A percentile compares a stretch with the other conserved stretches of the same genome.
Evolutionary conservation across 2,888 invertebrate species (phyloP).

Genomic region (Platycheirus rosarum): DNA sequence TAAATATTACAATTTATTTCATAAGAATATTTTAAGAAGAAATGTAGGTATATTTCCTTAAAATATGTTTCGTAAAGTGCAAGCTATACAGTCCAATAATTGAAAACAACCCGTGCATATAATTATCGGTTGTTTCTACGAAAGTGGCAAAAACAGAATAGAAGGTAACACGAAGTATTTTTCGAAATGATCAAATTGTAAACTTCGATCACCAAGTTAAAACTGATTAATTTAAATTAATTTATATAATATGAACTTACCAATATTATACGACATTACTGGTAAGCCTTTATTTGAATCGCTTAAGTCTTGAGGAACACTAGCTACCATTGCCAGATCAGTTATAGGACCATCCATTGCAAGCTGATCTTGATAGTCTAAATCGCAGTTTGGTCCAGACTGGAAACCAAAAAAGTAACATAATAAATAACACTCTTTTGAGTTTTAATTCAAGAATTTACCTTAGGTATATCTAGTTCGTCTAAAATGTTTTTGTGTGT

Average conservation of each 20-base stretch:
- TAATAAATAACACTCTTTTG: background rate
- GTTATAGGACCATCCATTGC: conserved; percentile 54
- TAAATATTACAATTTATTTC: too few species aligned
- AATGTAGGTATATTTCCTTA: too few species aligned
- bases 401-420: conserved; percentile 41
- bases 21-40: too few species aligned
- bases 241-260: conserved; percentile 56
- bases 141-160: too few species aligned
- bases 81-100: too few species aligned
- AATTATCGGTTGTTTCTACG: too few species aligned
- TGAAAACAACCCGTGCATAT: too few species aligned
- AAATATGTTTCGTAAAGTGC: too few species aligned
- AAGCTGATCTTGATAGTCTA: conserved; percentile 76
- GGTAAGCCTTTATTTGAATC: conserved; percentile 50
- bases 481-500: conserved; percentile 82
- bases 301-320: conserved; percentile 58
- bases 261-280: conserved; percentile 74
- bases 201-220: too few species aligned
- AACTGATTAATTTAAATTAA: background rate
- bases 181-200: too few species aligned
- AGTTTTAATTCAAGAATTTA: conserved; percentile 16
- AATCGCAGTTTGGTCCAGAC: conserved; percentile 76
- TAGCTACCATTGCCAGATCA: conserved; percentile 73
- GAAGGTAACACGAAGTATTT: too few species aligned
- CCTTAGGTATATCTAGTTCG: conserved; percentile 78